These are phyloP conservation scores for Dipus sagitta DNA, from an alignment of 2,797 vertebrate species.

Conservation along the genomic window DNA sequence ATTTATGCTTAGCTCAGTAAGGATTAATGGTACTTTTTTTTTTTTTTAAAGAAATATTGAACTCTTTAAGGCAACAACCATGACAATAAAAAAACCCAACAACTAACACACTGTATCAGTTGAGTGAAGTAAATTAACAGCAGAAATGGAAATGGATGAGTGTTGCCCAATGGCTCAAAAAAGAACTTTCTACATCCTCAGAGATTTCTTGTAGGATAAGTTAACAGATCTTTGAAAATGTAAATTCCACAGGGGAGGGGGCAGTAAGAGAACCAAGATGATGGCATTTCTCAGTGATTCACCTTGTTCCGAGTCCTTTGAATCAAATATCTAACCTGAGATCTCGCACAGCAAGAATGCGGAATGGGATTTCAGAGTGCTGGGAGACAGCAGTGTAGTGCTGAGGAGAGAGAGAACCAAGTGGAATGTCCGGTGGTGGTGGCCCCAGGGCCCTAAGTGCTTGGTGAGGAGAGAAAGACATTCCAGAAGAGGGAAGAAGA, in stretches of 20 bases:
- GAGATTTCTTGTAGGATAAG: constrained; percentile 65
- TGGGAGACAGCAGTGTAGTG: not conserved
- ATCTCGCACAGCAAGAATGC: constrained; percentile 26
- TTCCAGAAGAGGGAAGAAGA: constrained; percentile 33
- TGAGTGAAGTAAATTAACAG: constrained; percentile 17
- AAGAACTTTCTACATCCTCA: not conserved
- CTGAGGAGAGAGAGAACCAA: not conserved
- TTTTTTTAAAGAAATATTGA: not conserved
- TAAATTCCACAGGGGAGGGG: not conserved
- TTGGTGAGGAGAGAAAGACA: not conserved
- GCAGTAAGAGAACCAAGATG: not conserved
- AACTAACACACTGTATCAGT: not conserved
- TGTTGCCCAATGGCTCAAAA: not conserved
- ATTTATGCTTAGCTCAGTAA: constrained; percentile 5
- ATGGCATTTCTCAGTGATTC: constrained; percentile 44
- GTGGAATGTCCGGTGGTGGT: not conserved
- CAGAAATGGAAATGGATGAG: not conserved
- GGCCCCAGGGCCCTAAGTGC: not conserved
- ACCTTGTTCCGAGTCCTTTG: constrained; percentile 53
- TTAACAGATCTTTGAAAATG: constrained; percentile 50
- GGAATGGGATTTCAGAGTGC: not conserved
- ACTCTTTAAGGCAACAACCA: constrained; percentile 20
- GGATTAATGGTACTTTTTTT: constrained; percentile 1
- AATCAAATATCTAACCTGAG: constrained; percentile 10
- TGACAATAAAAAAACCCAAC: not conserved